A percentile compares a stretch with the other conserved stretches of the same genome.
Conservation (phyloP, 2,888 invertebrate genomes). For the Eupelmus urozonus region DNA sequence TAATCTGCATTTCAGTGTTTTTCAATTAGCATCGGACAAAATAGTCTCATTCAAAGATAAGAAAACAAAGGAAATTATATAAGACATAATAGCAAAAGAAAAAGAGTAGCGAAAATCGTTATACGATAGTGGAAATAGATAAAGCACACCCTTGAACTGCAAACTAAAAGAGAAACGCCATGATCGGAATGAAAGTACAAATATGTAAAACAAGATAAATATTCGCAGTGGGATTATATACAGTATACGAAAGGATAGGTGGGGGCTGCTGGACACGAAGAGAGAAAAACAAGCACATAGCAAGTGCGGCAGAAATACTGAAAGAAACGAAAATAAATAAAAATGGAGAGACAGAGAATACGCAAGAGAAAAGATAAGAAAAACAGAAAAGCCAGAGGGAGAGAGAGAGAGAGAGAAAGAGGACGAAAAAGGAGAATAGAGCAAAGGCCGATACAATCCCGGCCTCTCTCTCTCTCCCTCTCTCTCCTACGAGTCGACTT, state of each 20-base stretch:
- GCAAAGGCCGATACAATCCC: slow-evolving; percentile 77
- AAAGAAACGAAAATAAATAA: slow-evolving; percentile 58
- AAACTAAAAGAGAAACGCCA: not conserved
- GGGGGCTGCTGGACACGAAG: not conserved
- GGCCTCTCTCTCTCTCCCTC: slow-evolving; percentile 59
- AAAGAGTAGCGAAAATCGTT: no score
- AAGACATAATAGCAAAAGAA: no score
- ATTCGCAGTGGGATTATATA: not conserved
- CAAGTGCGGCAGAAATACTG: slow-evolving; percentile 20
- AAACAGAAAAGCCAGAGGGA: slow-evolving; percentile 39
- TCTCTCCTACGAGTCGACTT: slow-evolving; percentile 76
- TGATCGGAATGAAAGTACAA: slow-evolving; percentile 3
- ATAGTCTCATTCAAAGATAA: no score
- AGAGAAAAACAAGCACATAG: not conserved
- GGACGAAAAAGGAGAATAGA: slow-evolving; percentile 59
- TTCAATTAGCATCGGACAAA: no score
- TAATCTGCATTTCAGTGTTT: no score
- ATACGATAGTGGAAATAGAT: no score
- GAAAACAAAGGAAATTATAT: no score
- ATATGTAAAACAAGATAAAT: slow-evolving; percentile 2
- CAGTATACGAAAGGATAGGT: slow-evolving; percentile 39
- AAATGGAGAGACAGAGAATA: slow-evolving; percentile 51
- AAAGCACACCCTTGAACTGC: not conserved
- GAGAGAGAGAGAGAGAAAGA: slow-evolving; percentile 35
- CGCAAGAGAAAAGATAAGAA: slow-evolving; percentile 50